Percentiles rank a stretch among this genome's conserved stretches.
phyloP scores from a whole-genome alignment of 1,140 invertebrate species.

The Halictus rubicundus region DNA sequence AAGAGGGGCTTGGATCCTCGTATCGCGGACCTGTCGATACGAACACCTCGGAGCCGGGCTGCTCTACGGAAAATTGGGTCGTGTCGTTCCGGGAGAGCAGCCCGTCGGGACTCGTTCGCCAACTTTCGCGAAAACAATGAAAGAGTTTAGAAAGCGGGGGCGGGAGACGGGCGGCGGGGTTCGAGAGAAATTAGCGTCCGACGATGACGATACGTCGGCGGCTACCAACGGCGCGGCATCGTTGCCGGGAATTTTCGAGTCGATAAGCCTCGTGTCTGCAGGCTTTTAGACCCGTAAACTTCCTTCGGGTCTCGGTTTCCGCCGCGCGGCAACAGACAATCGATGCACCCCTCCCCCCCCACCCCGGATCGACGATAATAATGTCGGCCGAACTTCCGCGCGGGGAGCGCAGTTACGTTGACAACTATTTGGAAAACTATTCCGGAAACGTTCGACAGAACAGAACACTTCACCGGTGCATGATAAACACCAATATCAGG shows the following conservation, averaged over 20 bases:
- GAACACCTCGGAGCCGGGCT: neutral
- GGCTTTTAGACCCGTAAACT: neutral
- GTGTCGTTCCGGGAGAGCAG: slow-evolving; percentile 21
- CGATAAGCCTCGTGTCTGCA: neutral
- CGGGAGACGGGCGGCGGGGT: neutral
- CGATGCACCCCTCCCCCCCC: too few species aligned
- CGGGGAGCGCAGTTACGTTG: neutral
- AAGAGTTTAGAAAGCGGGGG: slow-evolving; percentile 10
- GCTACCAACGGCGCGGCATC: too few species aligned
- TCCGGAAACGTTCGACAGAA: too few species aligned
- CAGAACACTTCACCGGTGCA: too few species aligned
- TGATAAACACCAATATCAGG: too few species aligned
- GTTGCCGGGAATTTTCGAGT: neutral
- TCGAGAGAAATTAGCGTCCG: slow-evolving; percentile 26
- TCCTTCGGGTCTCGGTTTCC: neutral
- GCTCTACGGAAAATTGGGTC: slow-evolving; percentile 31
- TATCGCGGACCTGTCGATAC: slow-evolving; percentile 25
- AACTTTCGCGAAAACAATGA: slow-evolving; percentile 27
- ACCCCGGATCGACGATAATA: slow-evolving; percentile 4
- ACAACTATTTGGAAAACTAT: slow-evolving; percentile 1
- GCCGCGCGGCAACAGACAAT: neutral
- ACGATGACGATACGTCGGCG: neutral
- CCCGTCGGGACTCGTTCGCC: slow-evolving; percentile 35
- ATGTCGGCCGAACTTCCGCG: neutral
- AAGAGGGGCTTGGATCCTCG: neutral